Evolutionary conservation across 2,888 invertebrate species (phyloP).

Genomic region (Hecatera dysodea): DNA sequence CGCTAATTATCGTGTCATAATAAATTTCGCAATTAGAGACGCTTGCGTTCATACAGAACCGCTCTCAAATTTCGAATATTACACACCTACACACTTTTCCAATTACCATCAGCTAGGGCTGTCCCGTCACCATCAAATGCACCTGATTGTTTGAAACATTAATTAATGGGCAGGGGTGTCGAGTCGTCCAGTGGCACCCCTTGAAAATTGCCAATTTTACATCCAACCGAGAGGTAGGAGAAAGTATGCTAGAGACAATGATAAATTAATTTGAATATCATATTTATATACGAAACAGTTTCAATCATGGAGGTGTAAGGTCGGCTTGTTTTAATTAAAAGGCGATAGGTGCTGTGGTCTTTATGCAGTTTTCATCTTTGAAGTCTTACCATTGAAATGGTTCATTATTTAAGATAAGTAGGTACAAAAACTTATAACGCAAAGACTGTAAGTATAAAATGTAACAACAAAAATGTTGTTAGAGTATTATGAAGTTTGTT

Average conservation of each 20-base stretch:
- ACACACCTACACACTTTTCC: constrained; percentile 8
- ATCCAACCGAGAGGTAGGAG: constrained; percentile 14
- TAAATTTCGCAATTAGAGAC: no score
- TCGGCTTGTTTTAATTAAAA: constrained; percentile 48
- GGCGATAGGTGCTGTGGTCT: constrained; percentile 27
- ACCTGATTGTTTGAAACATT: constrained; percentile 53
- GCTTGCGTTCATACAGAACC: no score
- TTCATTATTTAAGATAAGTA: no score
- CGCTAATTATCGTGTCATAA: no score
- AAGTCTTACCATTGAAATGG: constrained; percentile 6
- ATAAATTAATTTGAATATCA: constrained; percentile 66
- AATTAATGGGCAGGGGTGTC: constrained; percentile 41
- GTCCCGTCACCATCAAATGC: constrained; percentile 44
- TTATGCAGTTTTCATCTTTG: constrained; percentile 20
- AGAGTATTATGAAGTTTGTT: no score
- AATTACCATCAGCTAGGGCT: constrained; percentile 21
- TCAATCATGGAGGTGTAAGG: constrained; percentile 14
- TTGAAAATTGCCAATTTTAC: constrained; percentile 52
- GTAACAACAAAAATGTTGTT: no score
- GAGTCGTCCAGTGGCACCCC: constrained; percentile 19
- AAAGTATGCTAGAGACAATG: constrained; percentile 62
- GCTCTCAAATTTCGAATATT: no score
- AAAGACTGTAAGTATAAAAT: no score
- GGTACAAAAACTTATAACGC: no score
- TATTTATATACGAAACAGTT: constrained; percentile 45